Base-by-base conservation (phyloP, 1,140 invertebrate genomes). In the Drosophila pectinifera region DNA sequence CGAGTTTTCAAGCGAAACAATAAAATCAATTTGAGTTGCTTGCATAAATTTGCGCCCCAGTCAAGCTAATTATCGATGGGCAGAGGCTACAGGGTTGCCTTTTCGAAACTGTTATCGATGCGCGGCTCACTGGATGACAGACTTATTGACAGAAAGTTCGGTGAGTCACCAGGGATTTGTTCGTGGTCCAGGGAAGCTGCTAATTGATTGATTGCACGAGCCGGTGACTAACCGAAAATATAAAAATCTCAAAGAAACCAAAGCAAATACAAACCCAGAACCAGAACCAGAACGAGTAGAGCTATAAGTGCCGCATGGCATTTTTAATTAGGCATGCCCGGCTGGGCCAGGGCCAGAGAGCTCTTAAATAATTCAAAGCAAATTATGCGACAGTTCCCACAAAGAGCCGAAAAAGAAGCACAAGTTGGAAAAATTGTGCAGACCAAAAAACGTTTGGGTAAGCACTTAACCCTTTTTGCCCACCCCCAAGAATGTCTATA, bases 341-440 rank as follows among this genome's bases (percentile, higher is more conserved):
- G 73, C 75, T 83, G 70, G 49, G 48, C 63, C 38, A 7, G 22
- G 16, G 20, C 64, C 64, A 72, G 45, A 67, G 62, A 63, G 55
- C 76, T 65, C 73, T 88, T 88, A 80, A 88, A 88, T 88, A 89
- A 88, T 88, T 89, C 84, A 88, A 88, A 88, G 84, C 76, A 83
- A 88, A 84, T 88, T 88, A 89, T 88, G 84, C 84, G 84, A 89
- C 84, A 88, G 79, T 88, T 65, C 55, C 80, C 83, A 39, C 84
- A 88, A 88, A 86, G 48, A 70, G 64, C 48, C 62, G 14, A 34
- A 26, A 72, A 58, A 38, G 41, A 26, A 11, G 31, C 13, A 72
- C n/a, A n/a, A n/a, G n/a, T n/a, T n/a, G n/a, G 36, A 51, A 20
- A 55, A 76, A 80, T 63, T 62, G 69, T 69, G 63, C 73, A 77